phyloP scores from a whole-genome alignment of 2,888 invertebrate species.

The Eupithecia pulchellata region DNA sequence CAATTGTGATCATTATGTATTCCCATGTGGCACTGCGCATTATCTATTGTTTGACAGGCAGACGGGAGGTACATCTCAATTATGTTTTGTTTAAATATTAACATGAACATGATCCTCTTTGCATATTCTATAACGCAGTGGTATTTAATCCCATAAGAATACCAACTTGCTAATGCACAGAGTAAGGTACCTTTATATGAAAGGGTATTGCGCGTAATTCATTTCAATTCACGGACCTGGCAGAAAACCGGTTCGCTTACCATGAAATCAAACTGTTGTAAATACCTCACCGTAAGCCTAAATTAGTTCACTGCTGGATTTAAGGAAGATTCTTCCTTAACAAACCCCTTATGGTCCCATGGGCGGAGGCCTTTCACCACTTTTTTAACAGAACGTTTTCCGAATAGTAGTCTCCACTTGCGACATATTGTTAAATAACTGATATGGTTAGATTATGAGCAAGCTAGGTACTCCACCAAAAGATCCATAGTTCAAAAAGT shows the following conservation, averaged over 20 bases:
- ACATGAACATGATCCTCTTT: slow-evolving; percentile 34
- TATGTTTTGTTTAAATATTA: slow-evolving; percentile 45
- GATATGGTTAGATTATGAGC: not conserved
- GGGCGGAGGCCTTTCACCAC: not conserved
- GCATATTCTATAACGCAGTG: slow-evolving; percentile 40
- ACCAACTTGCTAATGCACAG: slow-evolving; percentile 15
- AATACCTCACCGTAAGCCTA: not conserved
- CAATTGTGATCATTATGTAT: slow-evolving; percentile 39
- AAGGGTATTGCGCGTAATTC: slow-evolving; percentile 20
- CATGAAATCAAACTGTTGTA: not conserved
- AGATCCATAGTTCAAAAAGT: not conserved
- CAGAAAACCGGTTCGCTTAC: slow-evolving; percentile 1
- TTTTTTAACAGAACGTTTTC: too few species aligned
- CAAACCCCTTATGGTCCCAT: too few species aligned
- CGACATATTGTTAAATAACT: not conserved
- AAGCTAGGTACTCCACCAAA: not conserved
- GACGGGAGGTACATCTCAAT: slow-evolving; percentile 36
- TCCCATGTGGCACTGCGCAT: slow-evolving; percentile 39
- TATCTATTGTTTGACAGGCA: slow-evolving; percentile 41
- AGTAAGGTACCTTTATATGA: slow-evolving; percentile 9
- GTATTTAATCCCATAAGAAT: slow-evolving; percentile 36
- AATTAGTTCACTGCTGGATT: too few species aligned
- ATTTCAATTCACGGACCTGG: not conserved
- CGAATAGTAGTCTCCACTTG: not conserved
- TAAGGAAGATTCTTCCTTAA: too few species aligned